These are phyloP conservation scores for Hermaeophaga mercurialis DNA, from an alignment of 2,888 invertebrate species.

Conservation along the genomic window DNA sequence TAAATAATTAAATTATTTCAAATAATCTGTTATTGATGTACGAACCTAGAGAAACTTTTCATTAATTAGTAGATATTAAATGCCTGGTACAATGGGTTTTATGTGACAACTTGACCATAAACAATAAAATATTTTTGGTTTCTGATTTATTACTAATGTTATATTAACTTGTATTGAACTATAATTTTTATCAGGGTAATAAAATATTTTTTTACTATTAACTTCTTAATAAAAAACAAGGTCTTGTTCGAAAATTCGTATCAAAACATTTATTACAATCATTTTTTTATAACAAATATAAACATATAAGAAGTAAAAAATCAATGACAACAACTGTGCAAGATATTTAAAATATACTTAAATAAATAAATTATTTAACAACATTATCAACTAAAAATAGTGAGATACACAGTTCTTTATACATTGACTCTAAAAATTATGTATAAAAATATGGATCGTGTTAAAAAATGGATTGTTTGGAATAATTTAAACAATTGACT, in stretches of 20 bases:
- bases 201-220: too few species aligned
- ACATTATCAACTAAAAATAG: slow-evolving; percentile 5
- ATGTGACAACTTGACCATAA: too few species aligned
- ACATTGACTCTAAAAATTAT: slow-evolving; percentile 9
- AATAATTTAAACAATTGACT: slow-evolving; percentile 8
- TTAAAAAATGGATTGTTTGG: slow-evolving; percentile 9
- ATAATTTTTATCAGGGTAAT: too few species aligned
- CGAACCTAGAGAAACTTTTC: too few species aligned
- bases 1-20: too few species aligned
- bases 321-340: slow-evolving; percentile 24
- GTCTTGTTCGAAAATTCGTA: slow-evolving; percentile 15
- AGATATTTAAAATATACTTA: slow-evolving; percentile 21
- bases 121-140: too few species aligned
- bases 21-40: too few species aligned
- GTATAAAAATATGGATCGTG: slow-evolving; percentile 20
- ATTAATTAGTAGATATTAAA: too few species aligned
- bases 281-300: slow-evolving; percentile 34
- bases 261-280: slow-evolving; percentile 38
- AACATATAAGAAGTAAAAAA: slow-evolving; percentile 32
- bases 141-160: too few species aligned
- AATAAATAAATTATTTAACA: slow-evolving; percentile 26
- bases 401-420: slow-evolving; percentile 8
- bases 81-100: too few species aligned
- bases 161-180: too few species aligned
- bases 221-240: too few species aligned